These are phyloP conservation scores for Pao palembangensis DNA, from an alignment of 2,113 vertebrate species.

Conservation along the genomic window DNA sequence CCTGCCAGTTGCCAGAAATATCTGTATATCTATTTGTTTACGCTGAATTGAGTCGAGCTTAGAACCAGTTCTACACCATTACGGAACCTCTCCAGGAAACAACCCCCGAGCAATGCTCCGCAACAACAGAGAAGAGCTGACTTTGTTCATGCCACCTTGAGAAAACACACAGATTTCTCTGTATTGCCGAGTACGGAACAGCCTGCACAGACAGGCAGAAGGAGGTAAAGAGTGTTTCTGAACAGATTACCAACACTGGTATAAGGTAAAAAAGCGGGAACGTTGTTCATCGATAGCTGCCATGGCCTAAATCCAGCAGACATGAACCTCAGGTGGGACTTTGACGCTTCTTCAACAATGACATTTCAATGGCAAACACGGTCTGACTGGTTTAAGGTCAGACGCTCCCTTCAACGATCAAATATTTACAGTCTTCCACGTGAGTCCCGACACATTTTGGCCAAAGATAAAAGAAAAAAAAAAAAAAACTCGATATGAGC, in stretches of 20 bases:
- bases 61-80: not conserved
- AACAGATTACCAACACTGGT: too few relatives aligned
- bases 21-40: too few relatives aligned
- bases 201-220: too few relatives aligned
- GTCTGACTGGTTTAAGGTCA: conserved; percentile 54
- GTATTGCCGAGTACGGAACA: too few relatives aligned
- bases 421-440: conserved; percentile 54
- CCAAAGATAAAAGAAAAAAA: conserved; percentile 44
- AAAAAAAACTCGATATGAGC: conserved; percentile 45
- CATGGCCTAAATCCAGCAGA: conserved; percentile 18
- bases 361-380: conserved; percentile 64
- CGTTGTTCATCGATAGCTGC: not conserved
- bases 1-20: too few relatives aligned
- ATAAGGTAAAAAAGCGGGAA: not conserved
- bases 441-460: conserved; percentile 51
- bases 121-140: too few relatives aligned
- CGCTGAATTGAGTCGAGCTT: not conserved
- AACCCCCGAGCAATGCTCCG: too few relatives aligned
- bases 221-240: too few relatives aligned
- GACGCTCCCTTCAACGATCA: conserved; percentile 48
- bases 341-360: conserved; percentile 51
- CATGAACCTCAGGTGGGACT: conserved; percentile 44
- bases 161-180: too few relatives aligned
- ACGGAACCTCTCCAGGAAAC: too few relatives aligned
- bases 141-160: too few relatives aligned